Percentiles rank a stretch among this genome's conserved stretches.
Conservation (phyloP, 2,888 invertebrate genomes). For the Ennomos erosarius region DNA sequence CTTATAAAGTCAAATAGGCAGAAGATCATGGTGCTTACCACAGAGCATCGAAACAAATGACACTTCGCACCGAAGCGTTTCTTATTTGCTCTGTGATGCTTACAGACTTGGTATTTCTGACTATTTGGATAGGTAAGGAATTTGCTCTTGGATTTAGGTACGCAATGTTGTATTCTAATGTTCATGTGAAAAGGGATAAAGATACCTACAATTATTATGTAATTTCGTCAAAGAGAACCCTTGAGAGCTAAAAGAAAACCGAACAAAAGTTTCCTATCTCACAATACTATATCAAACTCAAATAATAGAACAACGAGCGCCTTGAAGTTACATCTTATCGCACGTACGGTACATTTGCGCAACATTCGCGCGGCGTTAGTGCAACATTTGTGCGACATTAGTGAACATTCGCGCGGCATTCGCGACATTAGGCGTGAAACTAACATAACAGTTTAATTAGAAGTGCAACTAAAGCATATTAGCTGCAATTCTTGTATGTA, state of each 20-base stretch:
- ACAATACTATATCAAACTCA: constrained; percentile 18
- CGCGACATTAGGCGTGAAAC: constrained; percentile 58
- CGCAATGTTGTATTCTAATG: too few relatives aligned
- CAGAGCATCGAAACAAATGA: too few relatives aligned
- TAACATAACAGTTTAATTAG: constrained; percentile 82
- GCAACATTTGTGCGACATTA: constrained; percentile 13
- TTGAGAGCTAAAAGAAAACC: constrained; percentile 20
- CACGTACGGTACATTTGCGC: constrained; percentile 31
- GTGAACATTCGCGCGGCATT: constrained; percentile 57
- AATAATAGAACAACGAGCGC: constrained; percentile 25
- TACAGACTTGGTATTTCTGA: too few relatives aligned
- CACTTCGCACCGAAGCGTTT: too few relatives aligned
- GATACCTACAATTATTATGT: too few relatives aligned
- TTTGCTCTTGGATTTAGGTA: too few relatives aligned
- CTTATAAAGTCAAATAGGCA: too few relatives aligned
- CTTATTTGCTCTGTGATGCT: too few relatives aligned
- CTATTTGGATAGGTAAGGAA: too few relatives aligned
- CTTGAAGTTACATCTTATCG: constrained; percentile 24
- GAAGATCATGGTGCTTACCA: too few relatives aligned
- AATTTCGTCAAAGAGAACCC: constrained; percentile 9
- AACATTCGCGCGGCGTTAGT: constrained; percentile 19
- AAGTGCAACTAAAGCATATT: constrained; percentile 63
- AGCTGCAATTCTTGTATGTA: constrained; percentile 60
- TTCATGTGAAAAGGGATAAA: too few relatives aligned
- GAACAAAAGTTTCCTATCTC: constrained; percentile 26